A percentile compares a stretch with the other conserved stretches of the same genome.
phyloP scores from a whole-genome alignment of 2,113 vertebrate species.

The Thunnus maccoyii region DNA sequence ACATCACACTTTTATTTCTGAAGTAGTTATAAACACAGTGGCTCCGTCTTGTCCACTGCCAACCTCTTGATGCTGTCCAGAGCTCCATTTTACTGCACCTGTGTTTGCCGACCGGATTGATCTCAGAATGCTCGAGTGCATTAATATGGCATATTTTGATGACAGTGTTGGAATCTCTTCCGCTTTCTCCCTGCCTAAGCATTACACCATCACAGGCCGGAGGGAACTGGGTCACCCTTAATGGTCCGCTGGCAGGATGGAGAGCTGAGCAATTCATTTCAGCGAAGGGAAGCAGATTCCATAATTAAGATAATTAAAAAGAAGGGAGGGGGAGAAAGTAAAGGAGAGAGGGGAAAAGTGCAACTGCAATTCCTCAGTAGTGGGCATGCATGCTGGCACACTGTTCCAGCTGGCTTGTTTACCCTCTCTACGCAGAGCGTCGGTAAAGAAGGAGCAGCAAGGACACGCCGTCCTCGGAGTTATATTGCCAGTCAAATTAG shows the following conservation, averaged over 20 bases:
- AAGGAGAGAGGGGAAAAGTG: constrained; percentile 33
- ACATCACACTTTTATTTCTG: constrained; percentile 39
- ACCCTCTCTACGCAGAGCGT: constrained; percentile 32
- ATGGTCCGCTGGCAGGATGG: constrained; percentile 60
- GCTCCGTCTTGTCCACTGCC: constrained; percentile 10
- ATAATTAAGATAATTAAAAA: constrained; percentile 80
- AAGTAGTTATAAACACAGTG: constrained; percentile 50
- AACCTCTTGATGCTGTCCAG: constrained; percentile 46
- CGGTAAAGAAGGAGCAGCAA: constrained; percentile 55
- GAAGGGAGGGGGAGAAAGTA: not conserved
- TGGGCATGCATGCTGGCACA: constrained; percentile 29
- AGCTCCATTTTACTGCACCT: constrained; percentile 47
- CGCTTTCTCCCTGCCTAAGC: constrained; percentile 57
- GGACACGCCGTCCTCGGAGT: constrained; percentile 61
- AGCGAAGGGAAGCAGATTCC: constrained; percentile 68
- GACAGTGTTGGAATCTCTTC: constrained; percentile 67
- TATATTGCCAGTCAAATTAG: constrained; percentile 48
- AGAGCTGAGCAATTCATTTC: constrained; percentile 64
- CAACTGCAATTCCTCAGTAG: constrained; percentile 40
- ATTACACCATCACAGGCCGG: constrained; percentile 36
- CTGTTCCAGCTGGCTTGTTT: constrained; percentile 59
- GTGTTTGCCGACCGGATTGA: constrained; percentile 55
- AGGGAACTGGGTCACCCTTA: constrained; percentile 62
- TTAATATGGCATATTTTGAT: constrained; percentile 66
- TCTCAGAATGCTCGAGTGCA: constrained; percentile 40